Conservation (phyloP, 1,140 invertebrate genomes). For the Temnothorax nylanderi region DNA sequence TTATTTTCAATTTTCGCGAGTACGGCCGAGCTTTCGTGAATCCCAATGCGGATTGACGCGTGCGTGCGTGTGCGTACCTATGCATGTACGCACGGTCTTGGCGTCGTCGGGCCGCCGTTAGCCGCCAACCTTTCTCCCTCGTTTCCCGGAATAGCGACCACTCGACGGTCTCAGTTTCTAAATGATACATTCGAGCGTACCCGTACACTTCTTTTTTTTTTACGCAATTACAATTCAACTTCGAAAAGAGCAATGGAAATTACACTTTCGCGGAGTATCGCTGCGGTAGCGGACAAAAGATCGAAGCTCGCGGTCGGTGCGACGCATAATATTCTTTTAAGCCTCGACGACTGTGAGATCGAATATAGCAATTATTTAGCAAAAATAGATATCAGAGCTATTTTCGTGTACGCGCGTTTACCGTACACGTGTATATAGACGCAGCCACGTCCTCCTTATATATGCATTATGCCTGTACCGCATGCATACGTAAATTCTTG, state of each 20-base stretch:
- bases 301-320: not conserved
- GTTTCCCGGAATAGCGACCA: conserved; percentile 31
- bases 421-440: not conserved
- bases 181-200: conserved; percentile 7
- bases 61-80: not conserved
- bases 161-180: conserved; percentile 2
- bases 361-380: not conserved
- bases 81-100: not conserved
- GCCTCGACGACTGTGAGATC: not conserved
- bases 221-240: not conserved
- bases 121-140: conserved; percentile 8
- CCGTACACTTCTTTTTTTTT: not conserved
- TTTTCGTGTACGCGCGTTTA: conserved; percentile 1
- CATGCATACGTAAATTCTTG: conserved; percentile 56
- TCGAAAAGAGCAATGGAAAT: not conserved
- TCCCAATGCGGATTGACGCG: not conserved
- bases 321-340: conserved; percentile 7
- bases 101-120: conserved; percentile 4
- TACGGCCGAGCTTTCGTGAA: conserved; percentile 18
- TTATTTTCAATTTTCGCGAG: conserved; percentile 26
- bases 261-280: not conserved
- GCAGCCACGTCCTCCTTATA: conserved; percentile 6
- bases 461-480: conserved; percentile 4
- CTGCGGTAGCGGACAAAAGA: not conserved
- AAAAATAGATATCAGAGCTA: not conserved